A percentile compares a stretch with the other conserved stretches of the same genome.
Evolutionary conservation across 2,888 invertebrate species (phyloP).

Genomic region (Villa cingulata): DNA sequence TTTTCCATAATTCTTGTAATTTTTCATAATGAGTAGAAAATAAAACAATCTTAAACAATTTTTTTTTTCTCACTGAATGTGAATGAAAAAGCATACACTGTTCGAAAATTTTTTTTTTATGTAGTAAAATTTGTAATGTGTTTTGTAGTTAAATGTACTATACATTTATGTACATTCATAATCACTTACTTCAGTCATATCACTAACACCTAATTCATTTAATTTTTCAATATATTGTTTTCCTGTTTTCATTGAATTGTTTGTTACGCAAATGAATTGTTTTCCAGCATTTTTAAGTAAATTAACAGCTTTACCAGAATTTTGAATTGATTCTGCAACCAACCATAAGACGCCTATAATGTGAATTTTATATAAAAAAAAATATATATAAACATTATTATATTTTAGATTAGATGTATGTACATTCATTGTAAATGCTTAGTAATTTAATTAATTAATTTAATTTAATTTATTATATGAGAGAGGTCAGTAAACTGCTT

Average conservation of each 20-base stretch:
- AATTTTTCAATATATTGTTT: conserved; percentile 27
- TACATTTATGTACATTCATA: not conserved
- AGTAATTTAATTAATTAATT: no score
- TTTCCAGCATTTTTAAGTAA: conserved; percentile 33
- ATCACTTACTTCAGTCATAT: conserved; percentile 20
- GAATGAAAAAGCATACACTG: no score
- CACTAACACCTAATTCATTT: conserved; percentile 18
- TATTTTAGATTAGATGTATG: no score
- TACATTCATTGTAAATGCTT: conserved; percentile 16
- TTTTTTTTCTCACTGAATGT: no score
- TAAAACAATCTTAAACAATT: no score
- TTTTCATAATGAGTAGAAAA: no score
- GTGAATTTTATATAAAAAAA: no score
- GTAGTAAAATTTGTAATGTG: no score
- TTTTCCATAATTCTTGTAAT: no score
- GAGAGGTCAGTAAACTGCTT: no score
- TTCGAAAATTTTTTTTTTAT: not conserved
- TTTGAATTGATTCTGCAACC: conserved; percentile 27
- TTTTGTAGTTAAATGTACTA: not conserved
- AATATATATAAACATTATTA: not conserved
- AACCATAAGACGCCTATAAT: conserved; percentile 38
- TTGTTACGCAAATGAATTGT: conserved; percentile 31
- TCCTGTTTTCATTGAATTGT: conserved; percentile 30
- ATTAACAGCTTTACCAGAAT: conserved; percentile 29
- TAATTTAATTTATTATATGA: no score